Evolutionary conservation across 1,140 invertebrate species (phyloP), one percentile per base, ranked within the genome.

Genomic region (Muscidifurax raptorellus): DNA sequence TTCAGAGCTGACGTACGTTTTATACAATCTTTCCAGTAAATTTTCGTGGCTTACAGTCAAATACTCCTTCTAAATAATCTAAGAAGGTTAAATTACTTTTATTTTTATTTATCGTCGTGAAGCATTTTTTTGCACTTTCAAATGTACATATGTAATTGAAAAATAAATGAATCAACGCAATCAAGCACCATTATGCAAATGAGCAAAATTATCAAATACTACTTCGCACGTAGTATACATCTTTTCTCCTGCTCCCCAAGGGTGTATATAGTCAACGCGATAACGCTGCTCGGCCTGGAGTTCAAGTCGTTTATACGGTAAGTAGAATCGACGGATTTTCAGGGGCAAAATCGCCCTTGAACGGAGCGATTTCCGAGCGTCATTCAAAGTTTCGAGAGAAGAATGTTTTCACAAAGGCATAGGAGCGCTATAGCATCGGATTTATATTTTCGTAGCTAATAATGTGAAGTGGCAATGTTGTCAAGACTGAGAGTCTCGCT

Each of bases 301-400:
- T 69, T 76, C 3, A 18, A 77, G 13, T 59, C 75, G 78, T 36
- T 69, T 80, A 69, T 67, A 44, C 64, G 64, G 27, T 80, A 44
- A 69, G 22, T 27, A 69, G 64, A 22, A 69, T 80, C 52, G 66
- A 69, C 78, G 36, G 32, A 80, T 79, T 79, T 64, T 67, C 27
- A 18, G n/a, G n/a, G 64, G 18, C 2, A 6, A 27, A 79, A 40
- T 25, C 64, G 9, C 1, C n/a, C 25, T 79, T 79, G 28, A 79
- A 40, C n/a, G 30, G 22, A 52, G 30, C 18, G 22, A 36, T 32
- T 59, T 78, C 18, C 18, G 2, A 40, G 72, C 22, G 72, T 32
- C 72, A 32, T 74, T 74, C 27, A 74, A 74, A 74, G 72, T 74
- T 74, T 74, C n/a, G 72, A 32, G 0, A 15, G 67, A 32, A 32